These are phyloP conservation scores for Gracilinanus agilis DNA, from an alignment of 2,113 vertebrate genomes.

Conservation along the genomic window DNA sequence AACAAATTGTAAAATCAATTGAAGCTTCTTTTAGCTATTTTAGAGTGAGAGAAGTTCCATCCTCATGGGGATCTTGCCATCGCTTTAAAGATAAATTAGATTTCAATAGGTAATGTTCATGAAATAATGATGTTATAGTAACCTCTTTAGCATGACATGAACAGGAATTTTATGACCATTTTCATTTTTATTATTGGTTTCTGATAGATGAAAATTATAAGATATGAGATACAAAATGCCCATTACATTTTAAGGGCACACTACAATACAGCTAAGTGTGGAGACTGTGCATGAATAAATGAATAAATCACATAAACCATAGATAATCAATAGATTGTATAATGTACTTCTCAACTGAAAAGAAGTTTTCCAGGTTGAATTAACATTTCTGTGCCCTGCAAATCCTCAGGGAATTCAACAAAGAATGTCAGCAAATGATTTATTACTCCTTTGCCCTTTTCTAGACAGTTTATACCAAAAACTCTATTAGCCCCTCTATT, in stretches of 20 bases:
- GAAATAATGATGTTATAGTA: slow-evolving; percentile 64
- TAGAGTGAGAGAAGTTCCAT: slow-evolving; percentile 12
- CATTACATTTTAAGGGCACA: slow-evolving; percentile 48
- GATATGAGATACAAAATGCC: slow-evolving; percentile 40
- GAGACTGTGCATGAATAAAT: slow-evolving; percentile 64
- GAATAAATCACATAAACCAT: slow-evolving; percentile 56
- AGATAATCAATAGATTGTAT: slow-evolving; percentile 67
- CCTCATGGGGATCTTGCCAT: slow-evolving; percentile 32
- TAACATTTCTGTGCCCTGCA: slow-evolving; percentile 36
- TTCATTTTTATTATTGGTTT: slow-evolving; percentile 54
- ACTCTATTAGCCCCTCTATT: neutral
- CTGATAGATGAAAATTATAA: slow-evolving; percentile 51
- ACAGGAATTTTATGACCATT: slow-evolving; percentile 48
- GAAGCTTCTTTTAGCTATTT: slow-evolving; percentile 37
- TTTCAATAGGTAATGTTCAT: slow-evolving; percentile 48
- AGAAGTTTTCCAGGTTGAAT: slow-evolving; percentile 51
- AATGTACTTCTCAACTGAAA: slow-evolving; percentile 49
- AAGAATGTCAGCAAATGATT: slow-evolving; percentile 32
- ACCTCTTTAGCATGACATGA: slow-evolving; percentile 25
- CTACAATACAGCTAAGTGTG: slow-evolving; percentile 40
- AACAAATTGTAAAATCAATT: slow-evolving; percentile 53
- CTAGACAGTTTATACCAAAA: neutral
- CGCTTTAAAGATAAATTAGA: slow-evolving; percentile 56
- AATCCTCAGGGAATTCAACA: slow-evolving; percentile 41
- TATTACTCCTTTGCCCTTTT: slow-evolving; percentile 33